These are phyloP conservation scores for Peromyscus eremicus DNA, from an alignment of 2,797 vertebrate genomes.

Conservation along the genomic window DNA sequence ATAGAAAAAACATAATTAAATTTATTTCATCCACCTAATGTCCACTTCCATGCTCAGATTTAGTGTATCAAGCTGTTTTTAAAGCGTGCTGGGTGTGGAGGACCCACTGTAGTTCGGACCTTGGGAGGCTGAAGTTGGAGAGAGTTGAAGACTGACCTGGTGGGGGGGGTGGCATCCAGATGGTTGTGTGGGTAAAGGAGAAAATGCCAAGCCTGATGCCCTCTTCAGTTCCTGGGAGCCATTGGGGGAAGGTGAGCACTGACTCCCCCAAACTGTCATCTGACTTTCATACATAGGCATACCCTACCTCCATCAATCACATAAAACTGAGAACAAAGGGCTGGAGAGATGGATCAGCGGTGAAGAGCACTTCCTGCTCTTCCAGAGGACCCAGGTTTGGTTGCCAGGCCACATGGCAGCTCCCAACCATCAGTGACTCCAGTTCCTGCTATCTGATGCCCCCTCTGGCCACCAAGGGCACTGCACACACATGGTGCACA, in stretches of 20 bases:
- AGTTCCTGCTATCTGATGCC: neutral
- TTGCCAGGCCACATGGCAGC: too few species aligned
- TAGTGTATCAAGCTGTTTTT: neutral
- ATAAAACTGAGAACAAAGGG: neutral
- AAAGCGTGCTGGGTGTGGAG: neutral
- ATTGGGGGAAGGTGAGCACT: neutral
- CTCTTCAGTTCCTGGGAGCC: neutral
- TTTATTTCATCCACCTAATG: conserved; percentile 15
- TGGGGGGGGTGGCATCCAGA: too few species aligned
- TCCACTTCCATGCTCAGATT: conserved; percentile 1
- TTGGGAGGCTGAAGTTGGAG: neutral
- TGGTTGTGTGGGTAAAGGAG: neutral
- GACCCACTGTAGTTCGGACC: neutral
- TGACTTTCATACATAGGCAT: neutral
- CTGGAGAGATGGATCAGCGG: neutral
- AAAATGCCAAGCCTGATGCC: too few species aligned
- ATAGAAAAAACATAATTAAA: conserved; percentile 3
- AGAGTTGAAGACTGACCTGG: neutral
- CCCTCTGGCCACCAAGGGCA: neutral
- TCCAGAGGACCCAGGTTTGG: neutral
- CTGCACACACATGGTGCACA: neutral
- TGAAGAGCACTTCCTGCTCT: neutral
- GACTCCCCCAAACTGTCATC: neutral
- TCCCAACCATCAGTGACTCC: neutral
- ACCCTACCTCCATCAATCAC: neutral